Conservation (phyloP, 1,140 invertebrate species). For the Drosophila murphyi region DNA sequence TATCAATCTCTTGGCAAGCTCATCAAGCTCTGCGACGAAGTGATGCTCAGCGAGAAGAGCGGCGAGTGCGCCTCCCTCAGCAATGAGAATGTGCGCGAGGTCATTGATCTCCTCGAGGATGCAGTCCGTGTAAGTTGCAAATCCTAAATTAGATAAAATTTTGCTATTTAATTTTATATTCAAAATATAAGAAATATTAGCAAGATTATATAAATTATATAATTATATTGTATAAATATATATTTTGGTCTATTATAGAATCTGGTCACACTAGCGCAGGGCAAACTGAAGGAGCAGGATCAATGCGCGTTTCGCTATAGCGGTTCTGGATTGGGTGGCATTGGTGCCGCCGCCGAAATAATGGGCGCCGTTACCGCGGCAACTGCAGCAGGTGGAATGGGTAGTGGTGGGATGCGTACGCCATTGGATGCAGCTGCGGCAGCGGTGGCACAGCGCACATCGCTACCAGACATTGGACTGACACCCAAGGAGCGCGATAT, state of each 20-base stretch:
- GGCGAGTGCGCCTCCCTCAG: slow-evolving; percentile 87
- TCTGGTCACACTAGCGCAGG: slow-evolving; percentile 88
- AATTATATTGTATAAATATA: background rate
- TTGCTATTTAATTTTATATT: background rate
- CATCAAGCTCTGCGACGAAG: slow-evolving; percentile 95
- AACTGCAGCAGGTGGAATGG: slow-evolving; percentile 24
- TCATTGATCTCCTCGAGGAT: slow-evolving; percentile 91
- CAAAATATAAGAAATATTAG: background rate
- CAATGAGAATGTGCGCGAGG: slow-evolving; percentile 90
- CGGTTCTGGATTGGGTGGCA: slow-evolving; percentile 56
- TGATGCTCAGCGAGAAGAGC: slow-evolving; percentile 87
- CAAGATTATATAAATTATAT: no score
- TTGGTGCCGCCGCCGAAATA: slow-evolving; percentile 68
- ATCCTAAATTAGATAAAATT: no score
- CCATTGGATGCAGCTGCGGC: slow-evolving; percentile 49
- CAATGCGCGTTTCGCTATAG: slow-evolving; percentile 68
- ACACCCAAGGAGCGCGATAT: slow-evolving; percentile 87
- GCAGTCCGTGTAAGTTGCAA: slow-evolving; percentile 88
- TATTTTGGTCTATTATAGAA: slow-evolving; percentile 84
- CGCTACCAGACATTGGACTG: slow-evolving; percentile 91
- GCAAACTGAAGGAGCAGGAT: slow-evolving; percentile 88
- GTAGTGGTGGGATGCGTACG: slow-evolving; percentile 36
- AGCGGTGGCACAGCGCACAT: slow-evolving; percentile 85
- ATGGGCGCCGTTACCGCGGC: slow-evolving; percentile 65
- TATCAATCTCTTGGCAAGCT: slow-evolving; percentile 94